These are phyloP conservation scores for Callionymus lyra DNA, from an alignment of 2,113 vertebrate species.

Conservation along the genomic window DNA sequence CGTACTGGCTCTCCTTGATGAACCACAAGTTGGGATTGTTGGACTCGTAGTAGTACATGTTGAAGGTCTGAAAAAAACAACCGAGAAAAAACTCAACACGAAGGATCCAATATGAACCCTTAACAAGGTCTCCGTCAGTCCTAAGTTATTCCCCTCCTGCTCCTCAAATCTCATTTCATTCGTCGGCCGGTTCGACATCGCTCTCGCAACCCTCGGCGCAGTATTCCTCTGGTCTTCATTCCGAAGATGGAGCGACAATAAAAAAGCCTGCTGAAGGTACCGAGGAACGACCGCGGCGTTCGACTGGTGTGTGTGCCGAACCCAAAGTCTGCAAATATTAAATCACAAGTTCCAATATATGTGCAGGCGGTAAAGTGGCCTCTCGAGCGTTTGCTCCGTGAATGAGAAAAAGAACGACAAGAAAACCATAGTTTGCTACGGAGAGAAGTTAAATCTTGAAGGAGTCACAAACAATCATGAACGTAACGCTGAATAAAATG, in stretches of 20 bases:
- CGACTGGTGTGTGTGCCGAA: too few species aligned
- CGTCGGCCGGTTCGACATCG: slow-evolving; percentile 23
- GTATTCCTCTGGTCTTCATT: slow-evolving; percentile 22
- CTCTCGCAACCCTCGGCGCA: slow-evolving; percentile 14
- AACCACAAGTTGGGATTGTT: slow-evolving; percentile 73
- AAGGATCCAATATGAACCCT: slow-evolving; percentile 15
- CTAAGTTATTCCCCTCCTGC: slow-evolving; percentile 10
- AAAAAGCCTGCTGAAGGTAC: slow-evolving; percentile 12
- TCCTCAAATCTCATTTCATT: slow-evolving; percentile 19
- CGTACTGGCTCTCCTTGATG: slow-evolving; percentile 74
- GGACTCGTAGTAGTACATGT: slow-evolving; percentile 79
- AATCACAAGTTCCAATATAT: slow-evolving; percentile 22
- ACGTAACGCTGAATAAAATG: too few species aligned
- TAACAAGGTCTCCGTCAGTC: slow-evolving; percentile 16
- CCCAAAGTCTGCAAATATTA: slow-evolving; percentile 15
- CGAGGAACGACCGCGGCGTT: slow-evolving; percentile 26
- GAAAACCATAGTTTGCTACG: too few species aligned
- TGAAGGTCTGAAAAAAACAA: slow-evolving; percentile 64
- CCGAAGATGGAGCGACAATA: slow-evolving; percentile 28
- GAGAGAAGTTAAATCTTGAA: too few species aligned
- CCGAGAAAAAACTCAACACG: background rate
- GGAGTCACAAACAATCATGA: too few species aligned
- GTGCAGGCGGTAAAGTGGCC: slow-evolving; percentile 12
- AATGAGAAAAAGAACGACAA: too few species aligned
- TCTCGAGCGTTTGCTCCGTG: background rate